Evolutionary conservation across 35 echinoderm and acorn worm genomes (phyloP), one percentile per base, ranked within the genome.

Genomic region (Apostichopus californicus): DNA sequence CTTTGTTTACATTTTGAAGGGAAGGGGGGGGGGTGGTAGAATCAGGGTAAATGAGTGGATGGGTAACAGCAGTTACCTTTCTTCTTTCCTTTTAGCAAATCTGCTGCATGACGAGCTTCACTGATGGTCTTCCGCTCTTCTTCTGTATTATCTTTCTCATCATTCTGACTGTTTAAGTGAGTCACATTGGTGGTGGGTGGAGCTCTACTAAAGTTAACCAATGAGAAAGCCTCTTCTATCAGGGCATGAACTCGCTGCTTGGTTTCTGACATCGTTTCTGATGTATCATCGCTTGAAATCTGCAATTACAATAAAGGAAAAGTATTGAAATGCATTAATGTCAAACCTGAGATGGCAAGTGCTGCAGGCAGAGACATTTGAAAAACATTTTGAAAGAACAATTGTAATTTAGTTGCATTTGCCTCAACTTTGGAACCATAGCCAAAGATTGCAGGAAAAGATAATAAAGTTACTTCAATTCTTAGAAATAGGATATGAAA

Each of bases 211-310:
- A 79, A 91, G 59, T 65, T 91, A 18, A 97, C 95, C 91, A 97
- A 94, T 97, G 93, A 94, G 87, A 97, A 97, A 52, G 95, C 95
- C 78, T 97, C 95, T 59, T 97, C 95, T 7, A 97, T 97, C 3
- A 97, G 93, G 55, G 90, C 86, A 60, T 97, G 95, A 46, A 96
- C 86, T 73, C 86, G 86, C 58, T 92, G 90, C 78, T 82, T 96
- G 20, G 95, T 86, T 56, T 96, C 95, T 14, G 85, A 66, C 6
- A 96, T 53, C 9, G 95, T 73, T 90, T 96, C 95, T 57, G 57
- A 23, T 13, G 17, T 20, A 75, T 20, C 71, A n/a, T 75, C 71
- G 21, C 71, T 18, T 20, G 71, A 20, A 75, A 22, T 18, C 71
- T 75, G 71, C 71, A 20, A 75, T 18, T 4, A 18, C 71, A n/a